A percentile compares a stretch with the other conserved stretches of the same genome.
Conservation (phyloP, 1,140 invertebrate genomes). For the Lordiphosa stackelbergi region DNA sequence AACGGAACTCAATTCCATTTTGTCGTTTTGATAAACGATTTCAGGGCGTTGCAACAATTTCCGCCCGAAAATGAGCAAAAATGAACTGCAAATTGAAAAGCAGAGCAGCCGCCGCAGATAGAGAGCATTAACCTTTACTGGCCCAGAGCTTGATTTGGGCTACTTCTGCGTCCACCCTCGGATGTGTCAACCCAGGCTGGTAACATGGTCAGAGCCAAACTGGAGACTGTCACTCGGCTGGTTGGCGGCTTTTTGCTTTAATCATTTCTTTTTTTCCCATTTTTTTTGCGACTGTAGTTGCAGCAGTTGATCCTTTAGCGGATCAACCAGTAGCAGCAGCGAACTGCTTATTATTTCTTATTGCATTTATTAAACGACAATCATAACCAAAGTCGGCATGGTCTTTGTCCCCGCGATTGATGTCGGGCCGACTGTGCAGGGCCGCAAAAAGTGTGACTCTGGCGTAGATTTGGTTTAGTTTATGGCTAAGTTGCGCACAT, state of each 20-base stretch:
- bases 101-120: neutral
- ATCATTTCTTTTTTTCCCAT: slow-evolving; percentile 51
- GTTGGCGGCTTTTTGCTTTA: slow-evolving; percentile 67
- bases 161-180: no score
- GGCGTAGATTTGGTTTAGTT: slow-evolving; percentile 68
- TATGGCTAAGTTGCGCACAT: slow-evolving; percentile 73
- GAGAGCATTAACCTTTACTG: slow-evolving; percentile 61
- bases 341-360: slow-evolving; percentile 75
- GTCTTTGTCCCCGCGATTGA: slow-evolving; percentile 41
- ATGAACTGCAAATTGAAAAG: slow-evolving; percentile 67
- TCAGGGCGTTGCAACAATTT: slow-evolving; percentile 75
- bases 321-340: slow-evolving; percentile 34
- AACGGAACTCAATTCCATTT: slow-evolving; percentile 73
- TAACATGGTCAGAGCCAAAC: slow-evolving; percentile 43
- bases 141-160: no score
- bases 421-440: slow-evolving; percentile 26
- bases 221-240: slow-evolving; percentile 53
- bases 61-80: slow-evolving; percentile 67
- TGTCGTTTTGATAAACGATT: slow-evolving; percentile 76
- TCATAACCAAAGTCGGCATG: slow-evolving; percentile 73
- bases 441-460: slow-evolving; percentile 71
- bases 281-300: slow-evolving; percentile 35
- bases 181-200: slow-evolving; percentile 47
- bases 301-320: slow-evolving; percentile 53
- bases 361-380: slow-evolving; percentile 77